Evolutionary conservation across 2,888 invertebrate species (phyloP), one percentile per base, ranked within the genome.

Genomic region (Diarsia brunnea): DNA sequence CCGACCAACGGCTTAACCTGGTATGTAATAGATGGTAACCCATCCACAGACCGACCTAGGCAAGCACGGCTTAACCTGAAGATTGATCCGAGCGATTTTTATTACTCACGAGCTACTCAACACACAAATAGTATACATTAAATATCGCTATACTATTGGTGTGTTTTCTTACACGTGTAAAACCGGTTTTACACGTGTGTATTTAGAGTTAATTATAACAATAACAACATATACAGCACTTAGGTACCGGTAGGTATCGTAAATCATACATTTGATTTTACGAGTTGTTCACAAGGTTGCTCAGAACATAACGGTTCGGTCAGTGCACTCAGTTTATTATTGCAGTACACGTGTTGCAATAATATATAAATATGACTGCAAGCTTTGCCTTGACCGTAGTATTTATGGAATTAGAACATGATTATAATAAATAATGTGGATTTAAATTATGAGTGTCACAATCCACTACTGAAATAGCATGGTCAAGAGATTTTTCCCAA

Each of bases 291-390:
- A 53, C 68, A 81, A 79, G 66, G 79, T 58, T 67, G 31, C 47
- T 64, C 14, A 60, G 38, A 49, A 38, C 31, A 60, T 68, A 58
- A 71, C 14, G 0, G 12, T 31, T 47, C 61, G 75, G 61, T 58
- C 81, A 80, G 38, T 70, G 69, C 81, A 64, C 67, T 49, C n/a
- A 0, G 49, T 31, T 45, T 49, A 19, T 75, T 76, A 43, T 68
- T 71, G 69, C 55, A 64, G 14, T 68, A 81, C 75, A 70, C 81
- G 75, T 70, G 81, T 76, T 67, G 38, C 19, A 49, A 10, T 58
- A 14, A n/a, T 53, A 61, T 53, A 53, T 47, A 69, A 69, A 69
- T 11, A 11, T 55, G 12, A 7, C 43, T 49, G 43, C 16, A 11
- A 24, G 11, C 16, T 71, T 71, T 24, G 21, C 12, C 68, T 76